Percentiles rank a stretch among this genome's conserved stretches.
These are phyloP conservation scores for Atractosteus spatula DNA, from an alignment of 2,113 vertebrate species.

Conservation along the genomic window DNA sequence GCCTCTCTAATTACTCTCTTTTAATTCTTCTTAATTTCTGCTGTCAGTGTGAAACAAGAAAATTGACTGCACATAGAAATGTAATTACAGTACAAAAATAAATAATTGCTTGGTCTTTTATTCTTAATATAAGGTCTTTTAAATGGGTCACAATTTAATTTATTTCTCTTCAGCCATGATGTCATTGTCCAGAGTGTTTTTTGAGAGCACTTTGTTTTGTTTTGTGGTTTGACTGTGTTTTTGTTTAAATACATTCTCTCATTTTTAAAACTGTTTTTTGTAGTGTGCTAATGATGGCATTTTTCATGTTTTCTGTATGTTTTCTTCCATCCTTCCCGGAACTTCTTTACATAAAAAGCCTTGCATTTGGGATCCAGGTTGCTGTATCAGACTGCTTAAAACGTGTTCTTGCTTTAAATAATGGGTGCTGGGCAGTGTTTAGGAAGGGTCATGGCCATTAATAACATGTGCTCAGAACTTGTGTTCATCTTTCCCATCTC, in stretches of 20 bases:
- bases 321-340: slow-evolving; percentile 34
- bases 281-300: slow-evolving; percentile 59
- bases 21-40: slow-evolving; percentile 5
- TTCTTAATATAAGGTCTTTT: slow-evolving; percentile 4
- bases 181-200: slow-evolving; percentile 48
- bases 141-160: slow-evolving; percentile 5
- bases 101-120: slow-evolving; percentile 22
- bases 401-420: slow-evolving; percentile 11
- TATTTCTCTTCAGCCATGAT: slow-evolving; percentile 45
- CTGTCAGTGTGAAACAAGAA: slow-evolving; percentile 12
- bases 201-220: slow-evolving; percentile 36
- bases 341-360: slow-evolving; percentile 33
- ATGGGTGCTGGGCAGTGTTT: slow-evolving; percentile 22
- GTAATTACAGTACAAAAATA: slow-evolving; percentile 29
- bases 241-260: slow-evolving; percentile 60
- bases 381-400: slow-evolving; percentile 29
- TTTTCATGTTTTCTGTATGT: slow-evolving; percentile 40
- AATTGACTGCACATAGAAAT: slow-evolving; percentile 12
- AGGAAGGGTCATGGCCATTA: slow-evolving; percentile 26
- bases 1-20: background rate
- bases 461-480: slow-evolving; percentile 15
- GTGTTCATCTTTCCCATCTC: too few relatives aligned
- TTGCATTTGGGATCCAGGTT: slow-evolving; percentile 50
- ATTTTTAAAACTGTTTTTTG: slow-evolving; percentile 65
- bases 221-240: slow-evolving; percentile 48